Conservation (phyloP, 1,140 invertebrate genomes). For the Drosophila arizonae region DNA sequence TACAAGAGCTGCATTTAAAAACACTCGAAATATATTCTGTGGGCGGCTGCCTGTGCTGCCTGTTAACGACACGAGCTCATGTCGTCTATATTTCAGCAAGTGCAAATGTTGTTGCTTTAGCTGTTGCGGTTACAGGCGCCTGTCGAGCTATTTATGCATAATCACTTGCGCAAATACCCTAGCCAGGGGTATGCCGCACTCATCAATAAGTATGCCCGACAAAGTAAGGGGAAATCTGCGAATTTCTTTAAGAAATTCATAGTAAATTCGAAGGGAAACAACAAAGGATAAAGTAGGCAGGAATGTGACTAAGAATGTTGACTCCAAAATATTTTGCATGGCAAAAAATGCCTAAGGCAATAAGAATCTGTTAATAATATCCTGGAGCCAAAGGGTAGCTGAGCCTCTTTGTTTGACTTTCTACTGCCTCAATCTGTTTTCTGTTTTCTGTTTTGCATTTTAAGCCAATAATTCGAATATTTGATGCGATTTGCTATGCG, state of each 20-base stretch:
- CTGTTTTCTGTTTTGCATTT: slow-evolving; percentile 20
- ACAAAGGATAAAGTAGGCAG: too few species aligned
- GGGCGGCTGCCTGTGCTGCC: background rate
- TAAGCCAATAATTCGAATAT: slow-evolving; percentile 48
- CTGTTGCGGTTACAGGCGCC: slow-evolving; percentile 27
- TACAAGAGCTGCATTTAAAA: slow-evolving; percentile 66
- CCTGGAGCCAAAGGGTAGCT: slow-evolving; percentile 1
- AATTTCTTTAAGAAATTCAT: too few species aligned
- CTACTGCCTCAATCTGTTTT: background rate
- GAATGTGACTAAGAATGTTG: too few species aligned
- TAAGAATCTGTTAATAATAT: too few species aligned
- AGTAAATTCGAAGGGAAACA: too few species aligned
- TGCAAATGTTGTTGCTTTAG: slow-evolving; percentile 16
- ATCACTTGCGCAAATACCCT: slow-evolving; percentile 34
- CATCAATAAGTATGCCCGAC: background rate
- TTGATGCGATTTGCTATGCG: slow-evolving; percentile 21
- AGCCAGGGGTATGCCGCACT: background rate
- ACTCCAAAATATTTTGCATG: too few species aligned
- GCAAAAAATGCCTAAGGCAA: too few species aligned
- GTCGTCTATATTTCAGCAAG: slow-evolving; percentile 19
- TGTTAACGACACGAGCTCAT: slow-evolving; percentile 36
- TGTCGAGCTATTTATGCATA: slow-evolving; percentile 44
- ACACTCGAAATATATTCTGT: slow-evolving; percentile 49
- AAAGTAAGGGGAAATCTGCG: background rate
- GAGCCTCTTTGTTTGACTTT: background rate